These are phyloP conservation scores for Oriolus oriolus DNA, from an alignment of 2,113 vertebrate species.

Conservation along the genomic window DNA sequence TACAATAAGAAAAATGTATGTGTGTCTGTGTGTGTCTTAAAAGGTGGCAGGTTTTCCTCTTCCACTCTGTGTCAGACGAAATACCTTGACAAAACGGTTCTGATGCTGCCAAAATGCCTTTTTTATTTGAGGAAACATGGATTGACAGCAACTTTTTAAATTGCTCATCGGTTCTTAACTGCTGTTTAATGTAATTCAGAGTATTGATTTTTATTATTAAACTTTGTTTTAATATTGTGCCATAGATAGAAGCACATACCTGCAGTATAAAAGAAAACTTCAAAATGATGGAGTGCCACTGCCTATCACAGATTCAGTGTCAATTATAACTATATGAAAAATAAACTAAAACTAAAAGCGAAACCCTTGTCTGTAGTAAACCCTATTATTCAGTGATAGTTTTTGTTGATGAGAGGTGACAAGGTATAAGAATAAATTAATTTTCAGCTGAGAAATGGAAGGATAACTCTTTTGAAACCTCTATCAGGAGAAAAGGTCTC, in stretches of 20 bases:
- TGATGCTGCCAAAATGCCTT: neutral
- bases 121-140: neutral
- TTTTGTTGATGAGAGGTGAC: neutral
- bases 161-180: neutral
- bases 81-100: neutral
- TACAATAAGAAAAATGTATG: neutral
- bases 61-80: neutral
- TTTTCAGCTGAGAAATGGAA: neutral
- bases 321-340: neutral
- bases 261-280: neutral
- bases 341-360: neutral
- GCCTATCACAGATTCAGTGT: neutral
- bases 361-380: neutral
- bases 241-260: neutral
- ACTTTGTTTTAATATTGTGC: neutral
- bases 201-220: constrained; percentile 7
- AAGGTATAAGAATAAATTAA: neutral
- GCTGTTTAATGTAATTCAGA: neutral
- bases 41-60: neutral
- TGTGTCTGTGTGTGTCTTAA: neutral
- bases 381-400: neutral
- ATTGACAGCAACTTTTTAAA: neutral
- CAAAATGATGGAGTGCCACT: neutral
- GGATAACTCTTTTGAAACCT: neutral
- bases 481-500: neutral